A percentile compares a stretch with the other conserved stretches of the same genome.
These are phyloP conservation scores for Ochotona princeps DNA, from an alignment of 2,113 vertebrate genomes.

Conservation along the genomic window DNA sequence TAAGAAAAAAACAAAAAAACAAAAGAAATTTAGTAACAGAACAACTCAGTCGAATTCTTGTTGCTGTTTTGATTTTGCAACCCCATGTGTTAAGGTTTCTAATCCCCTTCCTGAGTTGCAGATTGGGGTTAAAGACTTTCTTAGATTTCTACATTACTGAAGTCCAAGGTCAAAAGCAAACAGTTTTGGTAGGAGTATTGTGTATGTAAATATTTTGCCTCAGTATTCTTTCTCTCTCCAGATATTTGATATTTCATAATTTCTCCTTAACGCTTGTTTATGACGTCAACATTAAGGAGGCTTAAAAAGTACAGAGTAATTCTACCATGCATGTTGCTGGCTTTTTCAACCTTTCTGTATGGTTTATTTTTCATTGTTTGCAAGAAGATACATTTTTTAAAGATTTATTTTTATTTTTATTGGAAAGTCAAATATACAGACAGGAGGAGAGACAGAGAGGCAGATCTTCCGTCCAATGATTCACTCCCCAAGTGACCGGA, in stretches of 20 bases:
- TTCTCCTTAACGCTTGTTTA: not conserved
- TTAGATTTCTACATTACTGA: not conserved
- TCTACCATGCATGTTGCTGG: not conserved
- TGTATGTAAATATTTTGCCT: not conserved
- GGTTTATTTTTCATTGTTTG: not conserved
- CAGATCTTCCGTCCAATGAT: too few relatives aligned
- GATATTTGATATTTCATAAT: not conserved
- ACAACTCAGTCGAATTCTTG: not conserved
- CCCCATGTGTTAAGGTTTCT: not conserved
- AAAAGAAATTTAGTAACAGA: conserved; percentile 4
- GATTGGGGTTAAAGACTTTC: not conserved
- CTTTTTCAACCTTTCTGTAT: not conserved
- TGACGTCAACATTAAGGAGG: not conserved
- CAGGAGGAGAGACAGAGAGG: too few relatives aligned
- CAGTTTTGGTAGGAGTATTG: not conserved
- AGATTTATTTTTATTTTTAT: not conserved
- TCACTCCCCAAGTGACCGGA: too few relatives aligned
- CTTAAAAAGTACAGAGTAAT: not conserved
- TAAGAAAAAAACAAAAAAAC: conserved; percentile 80
- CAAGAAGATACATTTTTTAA: not conserved
- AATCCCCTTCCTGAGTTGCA: not conserved
- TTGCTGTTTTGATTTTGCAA: not conserved
- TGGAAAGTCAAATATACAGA: too few relatives aligned
- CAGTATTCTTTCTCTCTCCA: not conserved
- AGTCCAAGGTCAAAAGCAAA: conserved; percentile 21